These are phyloP conservation scores for Hycleus cichorii DNA, from an alignment of 1,140 invertebrate species.

Conservation along the genomic window DNA sequence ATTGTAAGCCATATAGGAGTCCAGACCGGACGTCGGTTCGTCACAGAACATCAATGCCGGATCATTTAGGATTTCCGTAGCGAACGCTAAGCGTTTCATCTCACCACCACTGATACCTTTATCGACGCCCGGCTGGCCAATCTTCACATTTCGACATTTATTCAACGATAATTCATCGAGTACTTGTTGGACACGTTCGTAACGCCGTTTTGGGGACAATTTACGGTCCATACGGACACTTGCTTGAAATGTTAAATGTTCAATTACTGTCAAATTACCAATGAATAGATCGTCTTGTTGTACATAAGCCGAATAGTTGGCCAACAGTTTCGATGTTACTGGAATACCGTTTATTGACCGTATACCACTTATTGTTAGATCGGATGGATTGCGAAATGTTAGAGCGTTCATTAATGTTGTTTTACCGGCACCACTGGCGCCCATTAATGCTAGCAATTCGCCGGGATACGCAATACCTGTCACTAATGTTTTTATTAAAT, in stretches of 20 bases:
- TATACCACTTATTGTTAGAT: constrained; percentile 62
- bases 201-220: constrained; percentile 66
- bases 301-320: constrained; percentile 83
- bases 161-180: constrained; percentile 78
- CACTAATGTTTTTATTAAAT: constrained; percentile 47
- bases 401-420: constrained; percentile 89
- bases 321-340: constrained; percentile 58
- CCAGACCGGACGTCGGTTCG: constrained; percentile 87
- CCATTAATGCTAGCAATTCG: constrained; percentile 87
- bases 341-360: constrained; percentile 65
- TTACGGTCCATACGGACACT: constrained; percentile 84
- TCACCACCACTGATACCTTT: constrained; percentile 96
- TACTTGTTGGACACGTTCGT: constrained; percentile 81
- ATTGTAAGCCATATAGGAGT: constrained; percentile 82
- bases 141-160: constrained; percentile 82
- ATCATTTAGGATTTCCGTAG: constrained; percentile 90
- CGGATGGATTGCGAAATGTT: constrained; percentile 65
- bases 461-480: constrained; percentile 82
- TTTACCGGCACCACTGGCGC: constrained; percentile 92
- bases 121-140: constrained; percentile 74
- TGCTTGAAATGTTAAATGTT: constrained; percentile 73
- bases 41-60: constrained; percentile 95
- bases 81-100: constrained; percentile 91
- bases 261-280: constrained; percentile 81
- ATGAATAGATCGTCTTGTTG: constrained; percentile 95